Conservation (phyloP, 1,140 invertebrate species). For the Trichoplusia ni region DNA sequence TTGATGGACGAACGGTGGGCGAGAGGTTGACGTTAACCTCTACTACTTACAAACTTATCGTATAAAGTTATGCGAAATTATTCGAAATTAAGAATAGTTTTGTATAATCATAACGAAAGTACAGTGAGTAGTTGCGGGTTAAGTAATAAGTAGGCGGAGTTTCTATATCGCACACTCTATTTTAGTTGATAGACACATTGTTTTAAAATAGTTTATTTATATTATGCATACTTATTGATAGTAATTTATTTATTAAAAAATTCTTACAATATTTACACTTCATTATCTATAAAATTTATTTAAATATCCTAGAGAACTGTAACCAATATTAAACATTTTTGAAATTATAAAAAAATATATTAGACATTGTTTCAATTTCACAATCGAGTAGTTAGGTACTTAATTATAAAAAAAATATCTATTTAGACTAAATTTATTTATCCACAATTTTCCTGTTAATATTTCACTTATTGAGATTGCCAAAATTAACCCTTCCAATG, state of each 20-base stretch:
- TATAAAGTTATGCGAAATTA: too few relatives aligned
- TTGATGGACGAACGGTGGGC: not conserved
- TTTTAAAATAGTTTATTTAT: not conserved
- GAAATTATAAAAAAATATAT: slow-evolving; percentile 37
- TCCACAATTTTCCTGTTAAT: slow-evolving; percentile 61
- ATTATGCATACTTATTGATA: slow-evolving; percentile 10
- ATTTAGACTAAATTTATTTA: slow-evolving; percentile 64
- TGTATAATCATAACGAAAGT: too few relatives aligned
- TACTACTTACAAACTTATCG: too few relatives aligned
- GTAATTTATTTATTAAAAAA: slow-evolving; percentile 22
- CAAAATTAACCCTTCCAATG: slow-evolving; percentile 69
- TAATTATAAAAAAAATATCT: slow-evolving; percentile 50
- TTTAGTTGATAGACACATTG: not conserved
- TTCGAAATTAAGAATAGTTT: too few relatives aligned
- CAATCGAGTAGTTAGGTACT: slow-evolving; percentile 62
- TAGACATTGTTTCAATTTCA: slow-evolving; percentile 55
- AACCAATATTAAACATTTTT: slow-evolving; percentile 41
- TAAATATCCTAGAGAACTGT: slow-evolving; percentile 31
- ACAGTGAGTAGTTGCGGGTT: not conserved
- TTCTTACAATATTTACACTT: slow-evolving; percentile 14
- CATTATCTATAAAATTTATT: slow-evolving; percentile 22
- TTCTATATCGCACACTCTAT: not conserved
- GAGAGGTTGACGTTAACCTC: too few relatives aligned
- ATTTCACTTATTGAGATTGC: slow-evolving; percentile 66
- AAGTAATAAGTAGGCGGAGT: not conserved